These are phyloP conservation scores for Paratilapia polleni DNA, from an alignment of 2,113 vertebrate species.

Conservation along the genomic window DNA sequence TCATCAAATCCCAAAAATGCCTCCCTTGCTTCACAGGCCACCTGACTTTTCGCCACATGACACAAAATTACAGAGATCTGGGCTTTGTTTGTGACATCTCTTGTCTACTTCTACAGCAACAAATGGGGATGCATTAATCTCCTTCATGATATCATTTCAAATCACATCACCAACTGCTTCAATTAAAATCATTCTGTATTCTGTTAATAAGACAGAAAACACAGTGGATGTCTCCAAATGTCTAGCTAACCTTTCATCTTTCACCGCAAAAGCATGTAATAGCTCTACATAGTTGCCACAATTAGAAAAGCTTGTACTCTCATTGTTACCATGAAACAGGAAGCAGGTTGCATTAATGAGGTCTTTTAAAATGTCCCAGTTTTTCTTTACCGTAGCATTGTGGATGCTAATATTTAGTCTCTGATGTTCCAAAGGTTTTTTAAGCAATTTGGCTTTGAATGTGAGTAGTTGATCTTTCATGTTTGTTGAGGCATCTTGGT, in stretches of 20 bases:
- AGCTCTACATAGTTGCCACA: background rate
- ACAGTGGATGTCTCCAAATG: constrained; percentile 13
- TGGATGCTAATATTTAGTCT: background rate
- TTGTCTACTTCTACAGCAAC: constrained; percentile 5
- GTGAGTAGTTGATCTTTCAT: too few relatives aligned
- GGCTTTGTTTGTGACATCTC: constrained; percentile 5
- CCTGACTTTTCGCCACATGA: background rate
- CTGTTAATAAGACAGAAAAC: constrained; percentile 16
- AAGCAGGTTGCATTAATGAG: background rate
- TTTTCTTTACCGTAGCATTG: background rate
- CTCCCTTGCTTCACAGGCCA: background rate
- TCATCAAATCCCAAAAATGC: constrained; percentile 8
- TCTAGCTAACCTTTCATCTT: constrained; percentile 3
- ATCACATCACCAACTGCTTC: background rate
- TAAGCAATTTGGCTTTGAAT: background rate
- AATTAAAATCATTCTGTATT: constrained; percentile 10
- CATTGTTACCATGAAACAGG: background rate
- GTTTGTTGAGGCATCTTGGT: too few relatives aligned
- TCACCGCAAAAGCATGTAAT: background rate
- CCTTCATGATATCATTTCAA: constrained; percentile 6
- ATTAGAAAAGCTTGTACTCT: background rate
- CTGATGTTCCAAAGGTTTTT: background rate
- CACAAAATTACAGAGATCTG: constrained; percentile 14
- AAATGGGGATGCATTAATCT: background rate
- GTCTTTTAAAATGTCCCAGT: background rate